Conservation (phyloP, 2,888 invertebrate species). For the Acholoe squamosa region DNA sequence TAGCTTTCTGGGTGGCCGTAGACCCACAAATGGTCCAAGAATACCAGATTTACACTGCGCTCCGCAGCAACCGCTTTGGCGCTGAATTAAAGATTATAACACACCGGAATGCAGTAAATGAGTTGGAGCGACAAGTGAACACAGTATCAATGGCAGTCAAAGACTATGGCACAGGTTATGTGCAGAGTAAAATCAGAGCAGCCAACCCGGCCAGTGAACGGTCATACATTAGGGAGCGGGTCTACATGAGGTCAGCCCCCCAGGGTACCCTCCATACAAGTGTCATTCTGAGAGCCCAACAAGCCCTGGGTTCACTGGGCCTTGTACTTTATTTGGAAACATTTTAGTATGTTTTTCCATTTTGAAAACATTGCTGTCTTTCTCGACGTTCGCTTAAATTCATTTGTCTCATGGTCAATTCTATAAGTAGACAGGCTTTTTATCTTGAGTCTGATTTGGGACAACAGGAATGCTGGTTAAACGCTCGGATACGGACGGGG, state of each 20-base stretch:
- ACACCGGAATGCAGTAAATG: not conserved
- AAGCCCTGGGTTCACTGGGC: not conserved
- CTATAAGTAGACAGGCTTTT: too few relatives aligned
- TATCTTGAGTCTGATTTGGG: too few relatives aligned
- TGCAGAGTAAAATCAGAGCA: not conserved
- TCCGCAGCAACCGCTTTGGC: not conserved
- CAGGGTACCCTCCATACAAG: not conserved
- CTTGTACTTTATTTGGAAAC: constrained; percentile 2
- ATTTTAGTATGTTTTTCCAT: too few relatives aligned
- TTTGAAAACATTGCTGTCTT: too few relatives aligned
- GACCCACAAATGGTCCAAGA: not conserved
- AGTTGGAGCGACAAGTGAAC: constrained; percentile 34
- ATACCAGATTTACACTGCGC: constrained; percentile 24
- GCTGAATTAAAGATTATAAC: constrained; percentile 19
- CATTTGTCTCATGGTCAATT: too few relatives aligned
- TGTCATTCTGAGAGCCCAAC: not conserved
- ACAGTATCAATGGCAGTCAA: constrained; percentile 18
- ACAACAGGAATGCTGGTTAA: too few relatives aligned
- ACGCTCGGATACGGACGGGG: too few relatives aligned
- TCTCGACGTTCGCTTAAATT: too few relatives aligned
- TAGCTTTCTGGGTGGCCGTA: constrained; percentile 31
- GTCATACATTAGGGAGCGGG: not conserved
- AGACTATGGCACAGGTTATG: constrained; percentile 30
- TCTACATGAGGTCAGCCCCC: constrained; percentile 24
- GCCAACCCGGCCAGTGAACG: not conserved